Conservation (phyloP, 1,140 invertebrate genomes). For the Coelopa frigida region DNA sequence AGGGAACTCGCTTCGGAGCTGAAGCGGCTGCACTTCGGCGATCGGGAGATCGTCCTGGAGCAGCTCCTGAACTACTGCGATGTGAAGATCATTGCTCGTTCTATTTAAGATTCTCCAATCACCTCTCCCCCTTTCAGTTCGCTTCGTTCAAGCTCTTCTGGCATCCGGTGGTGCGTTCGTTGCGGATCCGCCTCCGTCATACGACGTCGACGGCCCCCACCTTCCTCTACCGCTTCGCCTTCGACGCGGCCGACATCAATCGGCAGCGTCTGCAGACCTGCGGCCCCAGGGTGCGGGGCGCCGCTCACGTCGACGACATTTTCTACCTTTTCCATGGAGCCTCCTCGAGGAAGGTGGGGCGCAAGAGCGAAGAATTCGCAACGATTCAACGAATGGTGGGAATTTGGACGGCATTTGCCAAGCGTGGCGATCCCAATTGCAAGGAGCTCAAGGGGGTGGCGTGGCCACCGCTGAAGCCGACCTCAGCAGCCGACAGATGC, state of each 20-base stretch:
- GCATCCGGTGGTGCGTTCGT: slow-evolving; percentile 37
- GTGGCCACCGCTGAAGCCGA: slow-evolving; percentile 24
- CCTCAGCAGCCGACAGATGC: no score
- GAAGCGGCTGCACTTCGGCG: slow-evolving; percentile 24
- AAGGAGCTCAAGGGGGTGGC: slow-evolving; percentile 4
- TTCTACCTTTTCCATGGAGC: slow-evolving; percentile 54
- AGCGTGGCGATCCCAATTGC: slow-evolving; percentile 38
- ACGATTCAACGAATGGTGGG: slow-evolving; percentile 47
- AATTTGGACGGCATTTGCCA: slow-evolving; percentile 44
- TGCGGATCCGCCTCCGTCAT: slow-evolving; percentile 22
- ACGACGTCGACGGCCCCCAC: slow-evolving; percentile 27
- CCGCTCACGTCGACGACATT: slow-evolving; percentile 56
- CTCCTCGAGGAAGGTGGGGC: slow-evolving; percentile 42
- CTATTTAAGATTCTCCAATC: not conserved
- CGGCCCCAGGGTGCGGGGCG: slow-evolving; percentile 42
- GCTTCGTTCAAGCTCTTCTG: slow-evolving; percentile 44
- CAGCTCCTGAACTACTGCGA: slow-evolving; percentile 27
- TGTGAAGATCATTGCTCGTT: slow-evolving; percentile 13
- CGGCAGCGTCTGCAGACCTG: slow-evolving; percentile 32
- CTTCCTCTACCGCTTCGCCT: slow-evolving; percentile 46
- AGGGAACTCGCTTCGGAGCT: slow-evolving; percentile 19
- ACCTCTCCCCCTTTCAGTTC: slow-evolving; percentile 18
- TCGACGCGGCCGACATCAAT: slow-evolving; percentile 37
- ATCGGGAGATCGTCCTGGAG: slow-evolving; percentile 15
- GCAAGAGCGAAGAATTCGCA: slow-evolving; percentile 28